phyloP scores from a whole-genome alignment of 2,888 invertebrate genomes.

The Acrobasis consociella region DNA sequence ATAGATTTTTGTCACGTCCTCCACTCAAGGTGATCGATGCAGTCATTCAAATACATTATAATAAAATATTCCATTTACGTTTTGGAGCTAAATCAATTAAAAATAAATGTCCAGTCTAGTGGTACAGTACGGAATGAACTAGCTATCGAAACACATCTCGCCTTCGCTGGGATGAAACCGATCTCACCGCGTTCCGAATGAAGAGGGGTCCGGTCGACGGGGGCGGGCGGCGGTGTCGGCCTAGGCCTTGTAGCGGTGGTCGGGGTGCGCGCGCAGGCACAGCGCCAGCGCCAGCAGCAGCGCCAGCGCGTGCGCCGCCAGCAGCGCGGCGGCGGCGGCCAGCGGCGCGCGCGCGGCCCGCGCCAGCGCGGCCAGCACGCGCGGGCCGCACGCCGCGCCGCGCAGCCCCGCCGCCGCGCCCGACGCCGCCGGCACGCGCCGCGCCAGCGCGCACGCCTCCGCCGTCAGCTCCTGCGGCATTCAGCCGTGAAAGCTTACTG shows the following conservation, averaged over 20 bases:
- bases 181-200: too few relatives aligned
- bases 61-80: too few relatives aligned
- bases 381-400: conserved; percentile 54
- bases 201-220: neutral
- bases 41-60: too few relatives aligned
- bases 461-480: conserved; percentile 17
- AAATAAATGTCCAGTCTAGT: too few relatives aligned
- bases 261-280: conserved; percentile 59
- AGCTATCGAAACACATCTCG: too few relatives aligned
- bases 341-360: conserved; percentile 53
- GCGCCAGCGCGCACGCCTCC: conserved; percentile 44
- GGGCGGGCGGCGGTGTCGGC: conserved; percentile 17
- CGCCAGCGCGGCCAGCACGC: conserved; percentile 52
- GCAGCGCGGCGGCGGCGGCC: conserved; percentile 55
- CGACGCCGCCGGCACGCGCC: conserved; percentile 51
- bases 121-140: too few relatives aligned
- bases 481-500: too few relatives aligned
- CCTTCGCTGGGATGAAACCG: too few relatives aligned
- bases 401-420: conserved; percentile 46
- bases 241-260: conserved; percentile 60
- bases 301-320: conserved; percentile 59
- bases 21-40: too few relatives aligned
- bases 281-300: conserved; percentile 67
- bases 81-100: too few relatives aligned
- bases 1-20: too few relatives aligned